phyloP scores from a whole-genome alignment of 1,140 invertebrate genomes.

The Drosophila leontia region DNA sequence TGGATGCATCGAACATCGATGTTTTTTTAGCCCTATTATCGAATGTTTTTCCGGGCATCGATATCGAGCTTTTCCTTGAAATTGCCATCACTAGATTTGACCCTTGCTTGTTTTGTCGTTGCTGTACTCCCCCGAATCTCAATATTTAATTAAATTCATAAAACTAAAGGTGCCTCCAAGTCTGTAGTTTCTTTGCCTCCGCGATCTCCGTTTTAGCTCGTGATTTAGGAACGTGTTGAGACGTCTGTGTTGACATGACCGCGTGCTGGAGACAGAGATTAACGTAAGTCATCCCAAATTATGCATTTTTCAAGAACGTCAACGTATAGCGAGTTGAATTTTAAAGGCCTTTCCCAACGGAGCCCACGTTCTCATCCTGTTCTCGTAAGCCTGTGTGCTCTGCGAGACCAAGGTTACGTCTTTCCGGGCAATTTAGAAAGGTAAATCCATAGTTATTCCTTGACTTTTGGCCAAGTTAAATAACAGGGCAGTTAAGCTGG shows the following conservation, averaged over 20 bases:
- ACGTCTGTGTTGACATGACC: slow-evolving; percentile 3
- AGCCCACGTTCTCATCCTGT: not conserved
- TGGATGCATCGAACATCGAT: too few species aligned
- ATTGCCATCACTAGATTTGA: not conserved
- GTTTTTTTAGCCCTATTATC: too few species aligned
- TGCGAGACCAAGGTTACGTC: slow-evolving; percentile 40
- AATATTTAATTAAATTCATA: slow-evolving; percentile 16
- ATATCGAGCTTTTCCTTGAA: too few species aligned
- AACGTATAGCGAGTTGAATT: not conserved
- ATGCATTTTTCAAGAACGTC: not conserved
- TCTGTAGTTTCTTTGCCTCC: not conserved
- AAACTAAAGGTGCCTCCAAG: slow-evolving; percentile 8
- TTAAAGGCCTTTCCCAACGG: not conserved
- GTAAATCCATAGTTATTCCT: slow-evolving; percentile 32
- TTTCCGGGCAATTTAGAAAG: slow-evolving; percentile 53
- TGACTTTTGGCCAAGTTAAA: not conserved
- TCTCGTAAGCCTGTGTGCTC: not conserved
- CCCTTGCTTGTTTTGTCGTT: not conserved
- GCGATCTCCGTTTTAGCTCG: slow-evolving; percentile 7
- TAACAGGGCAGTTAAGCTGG: not conserved
- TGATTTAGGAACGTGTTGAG: not conserved
- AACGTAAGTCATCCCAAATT: not conserved
- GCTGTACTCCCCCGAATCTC: not conserved
- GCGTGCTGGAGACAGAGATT: not conserved
- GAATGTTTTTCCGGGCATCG: too few species aligned